These are phyloP conservation scores for Cynaeus angustus DNA, from an alignment of 2,888 invertebrate species.

Conservation along the genomic window DNA sequence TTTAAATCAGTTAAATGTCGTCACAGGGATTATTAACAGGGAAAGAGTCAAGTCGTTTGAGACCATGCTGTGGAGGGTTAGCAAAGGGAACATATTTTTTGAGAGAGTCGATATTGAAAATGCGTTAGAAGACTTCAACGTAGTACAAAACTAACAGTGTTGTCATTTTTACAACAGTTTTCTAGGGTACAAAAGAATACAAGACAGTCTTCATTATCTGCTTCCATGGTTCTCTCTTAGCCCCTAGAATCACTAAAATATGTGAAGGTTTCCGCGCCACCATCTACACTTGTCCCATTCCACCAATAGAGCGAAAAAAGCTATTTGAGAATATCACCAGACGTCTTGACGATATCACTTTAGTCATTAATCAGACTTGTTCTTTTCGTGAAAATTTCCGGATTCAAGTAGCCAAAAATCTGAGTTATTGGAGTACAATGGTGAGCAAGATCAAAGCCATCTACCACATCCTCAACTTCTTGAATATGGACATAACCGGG, in stretches of 20 bases:
- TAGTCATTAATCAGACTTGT: slow-evolving; percentile 89
- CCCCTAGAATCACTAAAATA: slow-evolving; percentile 92
- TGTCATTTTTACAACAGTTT: slow-evolving; percentile 19
- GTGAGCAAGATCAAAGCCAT: slow-evolving; percentile 86
- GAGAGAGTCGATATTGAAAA: slow-evolving; percentile 89
- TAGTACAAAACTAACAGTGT: slow-evolving; percentile 69
- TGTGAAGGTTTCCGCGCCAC: slow-evolving; percentile 95
- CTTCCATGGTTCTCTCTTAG: slow-evolving; percentile 94
- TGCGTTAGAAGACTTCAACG: slow-evolving; percentile 89
- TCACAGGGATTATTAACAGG: slow-evolving; percentile 92
- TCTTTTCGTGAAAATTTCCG: slow-evolving; percentile 90
- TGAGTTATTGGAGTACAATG: slow-evolving; percentile 91
- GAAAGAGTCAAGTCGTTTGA: slow-evolving; percentile 93
- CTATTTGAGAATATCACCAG: slow-evolving; percentile 94
- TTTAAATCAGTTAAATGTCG: slow-evolving; percentile 78
- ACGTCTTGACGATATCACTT: slow-evolving; percentile 89
- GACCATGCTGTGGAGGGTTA: slow-evolving; percentile 94
- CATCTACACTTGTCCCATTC: slow-evolving; percentile 93
- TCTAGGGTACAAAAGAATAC: slow-evolving; percentile 88
- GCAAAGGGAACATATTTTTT: slow-evolving; percentile 92
- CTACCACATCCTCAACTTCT: slow-evolving; percentile 83
- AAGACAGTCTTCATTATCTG: slow-evolving; percentile 93
- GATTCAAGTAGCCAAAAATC: slow-evolving; percentile 88
- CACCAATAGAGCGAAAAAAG: slow-evolving; percentile 88
- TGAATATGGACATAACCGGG: slow-evolving; percentile 82